Evolutionary conservation across 2,797 vertebrate species (phyloP).

Genomic region (Syndactyla subalaris): DNA sequence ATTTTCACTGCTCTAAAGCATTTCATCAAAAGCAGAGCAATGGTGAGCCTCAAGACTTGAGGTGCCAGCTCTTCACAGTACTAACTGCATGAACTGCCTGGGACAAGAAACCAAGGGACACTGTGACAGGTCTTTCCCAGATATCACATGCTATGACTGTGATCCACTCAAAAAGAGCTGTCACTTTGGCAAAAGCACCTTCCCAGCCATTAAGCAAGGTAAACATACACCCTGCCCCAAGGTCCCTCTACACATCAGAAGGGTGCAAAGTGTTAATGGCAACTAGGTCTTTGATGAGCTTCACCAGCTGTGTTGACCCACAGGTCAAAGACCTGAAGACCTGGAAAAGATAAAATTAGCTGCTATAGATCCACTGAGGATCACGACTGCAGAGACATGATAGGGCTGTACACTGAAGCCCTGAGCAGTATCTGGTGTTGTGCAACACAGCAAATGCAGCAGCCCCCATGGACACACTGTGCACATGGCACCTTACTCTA

Average conservation of each 20-base stretch:
- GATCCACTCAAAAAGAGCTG: not conserved
- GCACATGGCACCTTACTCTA: not conserved
- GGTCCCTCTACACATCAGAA: not conserved
- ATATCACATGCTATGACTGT: not conserved
- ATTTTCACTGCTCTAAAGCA: not conserved
- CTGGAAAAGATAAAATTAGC: constrained; percentile 21
- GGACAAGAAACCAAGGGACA: not conserved
- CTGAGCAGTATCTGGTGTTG: not conserved
- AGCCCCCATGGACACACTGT: not conserved
- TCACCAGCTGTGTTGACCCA: not conserved
- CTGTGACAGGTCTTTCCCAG: not conserved
- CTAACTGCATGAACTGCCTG: not conserved
- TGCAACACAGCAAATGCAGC: not conserved
- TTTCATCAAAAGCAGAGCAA: not conserved
- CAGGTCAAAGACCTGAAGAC: not conserved
- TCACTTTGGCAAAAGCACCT: not conserved
- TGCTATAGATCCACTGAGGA: not conserved
- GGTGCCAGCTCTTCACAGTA: not conserved
- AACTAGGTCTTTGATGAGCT: not conserved
- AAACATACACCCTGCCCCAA: not conserved
- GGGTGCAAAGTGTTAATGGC: not conserved
- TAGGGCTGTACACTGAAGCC: not conserved
- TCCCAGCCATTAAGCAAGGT: not conserved
- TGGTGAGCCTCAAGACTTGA: not conserved
- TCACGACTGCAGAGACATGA: not conserved